Base-by-base conservation (phyloP, 2,113 vertebrate genomes). In the Aspidoscelis tigris region DNA sequence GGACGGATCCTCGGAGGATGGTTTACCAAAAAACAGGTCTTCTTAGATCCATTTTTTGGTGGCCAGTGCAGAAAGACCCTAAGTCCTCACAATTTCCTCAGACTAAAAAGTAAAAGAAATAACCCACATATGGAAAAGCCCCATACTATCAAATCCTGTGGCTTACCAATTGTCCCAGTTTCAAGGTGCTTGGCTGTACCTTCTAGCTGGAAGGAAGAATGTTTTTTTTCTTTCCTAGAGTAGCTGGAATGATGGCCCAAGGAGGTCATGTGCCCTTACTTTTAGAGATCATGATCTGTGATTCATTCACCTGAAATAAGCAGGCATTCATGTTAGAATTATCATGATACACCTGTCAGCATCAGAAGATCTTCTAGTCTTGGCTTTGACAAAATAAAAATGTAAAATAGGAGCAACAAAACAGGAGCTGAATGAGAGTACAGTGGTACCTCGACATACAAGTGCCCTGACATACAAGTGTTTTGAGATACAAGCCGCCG, bases 361-460 rank as follows among this genome's bases (percentile, higher is more conserved):
- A 80, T 82, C 77, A 81, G 43, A 86, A 47, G 71, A 81, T 88
- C 55, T 7, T 44, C 58, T 89, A 22, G n/a, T 26, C 87, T 84
- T 80, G 55, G 11, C 64, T 86, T 61, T 80, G 73, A 78, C 26
- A 71, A 80, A 24, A 89, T 9, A 82, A 55, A 78, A 88, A 61
- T 83, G 68, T n/a, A 88, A 83, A 83, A 73, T 43, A 11, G 11
- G 58, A 61, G 58, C 41, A 43, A 47, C 16, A 41, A 70, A 70
- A 61, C 18, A 16, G 14, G 4, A 61, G 12, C 58, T 61, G 12
- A 61, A 61, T 7, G 55, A 58, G 18, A 61, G 18, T 61, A 16
- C 33, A 33, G 33, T 33, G 33, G 33, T 33, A 33, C 33, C 33
- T 33, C 33, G 33, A 33, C 33, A 33, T 33, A 33, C 33, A 33